Conservation (phyloP, 2,888 invertebrate genomes). For the Heliconius sara region DNA sequence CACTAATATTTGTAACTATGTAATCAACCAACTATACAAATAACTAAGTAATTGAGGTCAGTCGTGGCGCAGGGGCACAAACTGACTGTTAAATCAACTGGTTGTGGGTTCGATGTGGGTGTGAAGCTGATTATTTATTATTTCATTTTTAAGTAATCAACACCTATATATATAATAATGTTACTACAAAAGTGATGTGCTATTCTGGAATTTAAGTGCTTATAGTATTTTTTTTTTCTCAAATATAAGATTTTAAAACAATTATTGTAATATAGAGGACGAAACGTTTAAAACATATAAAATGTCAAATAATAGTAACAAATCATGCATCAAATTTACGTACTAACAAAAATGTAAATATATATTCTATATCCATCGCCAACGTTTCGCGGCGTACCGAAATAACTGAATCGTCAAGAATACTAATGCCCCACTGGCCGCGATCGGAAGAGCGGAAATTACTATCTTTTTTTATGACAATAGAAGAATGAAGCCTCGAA, state of each 20-base stretch:
- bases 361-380: slow-evolving; percentile 53
- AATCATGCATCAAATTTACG: slow-evolving; percentile 8
- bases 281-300: neutral
- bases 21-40: too few species aligned
- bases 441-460: slow-evolving; percentile 41
- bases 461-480: slow-evolving; percentile 21
- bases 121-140: too few species aligned
- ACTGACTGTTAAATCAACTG: too few species aligned
- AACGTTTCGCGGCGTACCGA: slow-evolving; percentile 56
- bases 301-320: neutral
- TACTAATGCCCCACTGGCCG: slow-evolving; percentile 56
- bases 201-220: too few species aligned
- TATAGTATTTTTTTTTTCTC: too few species aligned
- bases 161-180: too few species aligned
- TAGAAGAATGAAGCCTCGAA: neutral
- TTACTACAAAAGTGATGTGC: too few species aligned
- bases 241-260: neutral
- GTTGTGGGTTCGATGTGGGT: too few species aligned
- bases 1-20: too few species aligned
- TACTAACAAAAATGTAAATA: slow-evolving; percentile 17
- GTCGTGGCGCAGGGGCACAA: too few species aligned
- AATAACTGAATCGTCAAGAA: slow-evolving; percentile 57
- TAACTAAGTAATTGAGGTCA: too few species aligned
- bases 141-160: too few species aligned
- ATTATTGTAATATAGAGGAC: neutral